These are phyloP conservation scores for Celastrina argiolus DNA, from an alignment of 2,888 invertebrate species.

Conservation along the genomic window DNA sequence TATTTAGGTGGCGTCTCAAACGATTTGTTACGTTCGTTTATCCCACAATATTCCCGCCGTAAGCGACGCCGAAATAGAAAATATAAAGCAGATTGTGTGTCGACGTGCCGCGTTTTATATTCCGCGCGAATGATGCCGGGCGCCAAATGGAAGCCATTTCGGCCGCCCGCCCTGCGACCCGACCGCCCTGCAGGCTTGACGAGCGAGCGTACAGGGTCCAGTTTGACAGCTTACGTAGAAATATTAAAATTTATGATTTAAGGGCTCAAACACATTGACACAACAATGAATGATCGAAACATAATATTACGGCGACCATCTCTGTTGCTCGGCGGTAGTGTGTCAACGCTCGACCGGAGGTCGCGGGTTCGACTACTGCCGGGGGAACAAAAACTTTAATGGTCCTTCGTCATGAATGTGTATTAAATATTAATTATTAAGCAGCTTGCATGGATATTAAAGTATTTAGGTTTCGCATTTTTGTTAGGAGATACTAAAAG, in stretches of 20 bases:
- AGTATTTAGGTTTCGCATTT: too few relatives aligned
- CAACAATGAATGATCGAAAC: background rate
- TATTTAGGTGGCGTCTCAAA: background rate
- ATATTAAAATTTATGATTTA: background rate
- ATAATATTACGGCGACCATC: too few relatives aligned
- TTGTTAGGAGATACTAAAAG: too few relatives aligned
- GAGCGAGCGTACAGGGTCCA: background rate
- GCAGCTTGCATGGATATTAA: too few relatives aligned
- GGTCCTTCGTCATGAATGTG: too few relatives aligned
- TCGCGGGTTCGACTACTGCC: too few relatives aligned
- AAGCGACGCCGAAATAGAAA: background rate
- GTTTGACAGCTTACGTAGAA: background rate
- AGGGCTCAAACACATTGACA: background rate
- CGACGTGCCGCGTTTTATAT: slow-evolving; percentile 9
- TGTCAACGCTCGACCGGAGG: too few relatives aligned
- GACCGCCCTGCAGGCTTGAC: background rate
- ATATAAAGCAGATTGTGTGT: slow-evolving; percentile 2
- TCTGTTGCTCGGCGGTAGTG: too few relatives aligned
- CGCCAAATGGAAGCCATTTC: background rate
- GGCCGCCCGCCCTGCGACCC: background rate
- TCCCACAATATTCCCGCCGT: background rate
- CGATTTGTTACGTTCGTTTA: background rate
- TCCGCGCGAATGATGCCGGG: background rate
- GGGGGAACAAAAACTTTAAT: too few relatives aligned
- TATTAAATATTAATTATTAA: too few relatives aligned